Evolutionary conservation across 2,113 vertebrate species (phyloP).

Genomic region (Sphyrna mokarran): DNA sequence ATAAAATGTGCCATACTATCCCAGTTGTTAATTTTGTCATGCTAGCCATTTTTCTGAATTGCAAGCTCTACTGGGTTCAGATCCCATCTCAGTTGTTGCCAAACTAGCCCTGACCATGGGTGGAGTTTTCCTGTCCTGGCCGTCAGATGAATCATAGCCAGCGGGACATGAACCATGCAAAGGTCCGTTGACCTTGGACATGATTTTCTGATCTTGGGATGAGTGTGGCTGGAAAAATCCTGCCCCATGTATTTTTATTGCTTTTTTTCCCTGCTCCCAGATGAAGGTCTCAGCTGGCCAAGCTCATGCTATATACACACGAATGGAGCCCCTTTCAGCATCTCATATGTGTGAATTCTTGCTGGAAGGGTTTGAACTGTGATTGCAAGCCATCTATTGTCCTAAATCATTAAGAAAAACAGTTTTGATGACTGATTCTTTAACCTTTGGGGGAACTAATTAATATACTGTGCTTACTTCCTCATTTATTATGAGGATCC

Average conservation of each 20-base stretch:
- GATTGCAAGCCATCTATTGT: background rate
- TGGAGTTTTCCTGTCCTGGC: too few species aligned
- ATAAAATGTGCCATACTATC: background rate
- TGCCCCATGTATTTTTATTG: background rate
- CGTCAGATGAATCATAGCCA: too few species aligned
- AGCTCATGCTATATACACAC: background rate
- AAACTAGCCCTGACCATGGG: background rate
- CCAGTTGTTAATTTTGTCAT: background rate
- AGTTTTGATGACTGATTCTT: background rate
- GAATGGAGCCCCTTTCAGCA: background rate
- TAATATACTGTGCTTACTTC: background rate
- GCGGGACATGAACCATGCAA: too few species aligned
- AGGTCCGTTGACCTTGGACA: too few species aligned
- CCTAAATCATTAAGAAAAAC: background rate
- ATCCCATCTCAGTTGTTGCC: background rate
- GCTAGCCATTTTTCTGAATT: background rate
- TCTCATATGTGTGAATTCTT: background rate
- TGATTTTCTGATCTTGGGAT: too few species aligned
- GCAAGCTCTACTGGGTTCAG: background rate
- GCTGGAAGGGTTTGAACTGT: background rate
- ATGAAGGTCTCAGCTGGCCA: background rate
- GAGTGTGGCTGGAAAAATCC: too few species aligned
- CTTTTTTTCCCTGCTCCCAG: background rate
- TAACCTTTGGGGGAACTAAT: background rate
- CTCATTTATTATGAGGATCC: background rate